Percentiles rank a stretch among this genome's conserved stretches.
Evolutionary conservation across 2,888 invertebrate genomes (phyloP).

Genomic region (Synergus itoensis): DNA sequence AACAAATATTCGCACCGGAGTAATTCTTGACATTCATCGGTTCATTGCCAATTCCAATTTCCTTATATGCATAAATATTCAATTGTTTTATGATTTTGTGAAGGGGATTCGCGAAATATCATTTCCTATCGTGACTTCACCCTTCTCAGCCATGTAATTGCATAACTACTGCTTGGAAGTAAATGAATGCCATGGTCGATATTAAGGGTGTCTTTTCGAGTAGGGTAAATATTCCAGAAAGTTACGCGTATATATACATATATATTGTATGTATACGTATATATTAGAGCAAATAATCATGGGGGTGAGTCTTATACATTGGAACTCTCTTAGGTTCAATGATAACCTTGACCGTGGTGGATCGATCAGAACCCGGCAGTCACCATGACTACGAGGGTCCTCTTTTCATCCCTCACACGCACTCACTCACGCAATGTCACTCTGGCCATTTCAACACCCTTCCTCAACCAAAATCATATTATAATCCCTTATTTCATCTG

Average conservation of each 20-base stretch:
- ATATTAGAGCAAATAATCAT: conserved; percentile 48
- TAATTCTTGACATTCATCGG: too few species aligned
- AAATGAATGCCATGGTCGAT: conserved; percentile 18
- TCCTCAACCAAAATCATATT: conserved; percentile 23
- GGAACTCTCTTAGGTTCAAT: conserved; percentile 56
- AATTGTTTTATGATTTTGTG: neutral
- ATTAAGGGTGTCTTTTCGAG: conserved; percentile 2
- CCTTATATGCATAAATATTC: neutral
- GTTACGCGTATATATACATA: neutral
- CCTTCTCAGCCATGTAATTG: conserved; percentile 8
- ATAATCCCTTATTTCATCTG: neutral
- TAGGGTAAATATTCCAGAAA: neutral
- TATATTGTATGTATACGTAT: too few species aligned
- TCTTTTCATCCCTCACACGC: conserved; percentile 56
- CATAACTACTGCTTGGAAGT: conserved; percentile 25
- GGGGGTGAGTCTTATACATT: conserved; percentile 45
- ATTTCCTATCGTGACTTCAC: conserved; percentile 8
- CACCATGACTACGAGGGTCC: conserved; percentile 75
- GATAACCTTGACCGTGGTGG: conserved; percentile 76
- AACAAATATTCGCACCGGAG: too few species aligned
- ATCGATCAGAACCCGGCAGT: conserved; percentile 77
- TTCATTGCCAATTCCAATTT: neutral
- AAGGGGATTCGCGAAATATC: conserved; percentile 13
- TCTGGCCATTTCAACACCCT: conserved; percentile 43
- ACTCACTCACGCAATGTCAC: conserved; percentile 53